Base-by-base conservation (phyloP, 1,140 invertebrate species). In the Anastrepha obliqua region DNA sequence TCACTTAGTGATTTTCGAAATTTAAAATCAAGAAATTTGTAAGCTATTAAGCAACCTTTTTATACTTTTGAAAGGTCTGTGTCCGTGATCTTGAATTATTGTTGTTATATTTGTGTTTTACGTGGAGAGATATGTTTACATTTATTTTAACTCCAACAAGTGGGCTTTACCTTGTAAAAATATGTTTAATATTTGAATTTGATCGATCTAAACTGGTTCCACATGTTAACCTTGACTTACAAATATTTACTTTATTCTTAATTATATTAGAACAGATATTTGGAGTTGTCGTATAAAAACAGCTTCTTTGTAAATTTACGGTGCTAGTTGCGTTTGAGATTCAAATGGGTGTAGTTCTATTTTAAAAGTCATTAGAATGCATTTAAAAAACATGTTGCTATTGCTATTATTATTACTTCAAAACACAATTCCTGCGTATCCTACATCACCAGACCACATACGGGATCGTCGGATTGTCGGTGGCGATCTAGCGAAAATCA, bases 401-500 rank as follows among this genome's bases (percentile, higher is more conserved):
- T 58, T 81, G 20, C 0, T 81, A 20, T 81, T 81, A 20, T 81
- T 81, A 17, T 9, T 55, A 42, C 7, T 81, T 58, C 74, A 81
- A 20, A 74, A 8, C 17, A 55, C 20, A 3, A 20, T 9, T 29
- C 29, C 29, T 3, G n/a, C 74, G 2, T 55, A 55, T 3, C 74
- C 6, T 6, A 13, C 47, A 47, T 44, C 55, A 4, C 15, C 51
- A 60, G 58, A 20, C 11, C 8, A 6, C 7, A 20, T 39, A 15
- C 85, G 55, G 1, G 58, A 42, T 44, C 85, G 85, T 9, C 90
- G 91, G 6, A 91, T 92, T 29, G 90, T 92, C 13, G 91, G 91
- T 5, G 91, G 91, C 8, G 87, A 88, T 67, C 88, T 89, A 85
- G 91, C 90, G 1, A 87, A 78, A 0, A 91, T 91, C 47, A 81